These are phyloP conservation scores for Lithophane leautieri DNA, from an alignment of 2,888 invertebrate species.

Conservation along the genomic window DNA sequence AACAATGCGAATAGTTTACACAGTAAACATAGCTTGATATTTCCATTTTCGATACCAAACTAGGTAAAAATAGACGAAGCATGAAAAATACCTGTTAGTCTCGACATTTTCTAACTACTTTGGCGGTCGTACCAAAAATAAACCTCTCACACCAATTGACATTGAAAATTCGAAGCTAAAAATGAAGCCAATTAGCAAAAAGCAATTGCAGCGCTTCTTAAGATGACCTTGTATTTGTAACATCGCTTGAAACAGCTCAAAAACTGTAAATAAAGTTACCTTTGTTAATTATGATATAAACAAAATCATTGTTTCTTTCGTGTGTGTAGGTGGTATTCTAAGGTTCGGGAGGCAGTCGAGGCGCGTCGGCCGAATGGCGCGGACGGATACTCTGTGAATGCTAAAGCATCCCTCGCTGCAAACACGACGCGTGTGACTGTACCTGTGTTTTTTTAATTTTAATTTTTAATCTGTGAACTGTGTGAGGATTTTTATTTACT, in stretches of 20 bases:
- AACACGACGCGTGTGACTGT: constrained; percentile 82
- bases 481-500: constrained; percentile 80
- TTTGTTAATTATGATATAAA: constrained; percentile 68
- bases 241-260: constrained; percentile 35
- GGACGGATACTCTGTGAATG: constrained; percentile 70
- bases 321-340: constrained; percentile 43
- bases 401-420: constrained; percentile 50
- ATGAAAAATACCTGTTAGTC: not conserved
- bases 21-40: constrained; percentile 4
- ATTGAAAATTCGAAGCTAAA: constrained; percentile 48
- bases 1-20: not conserved
- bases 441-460: constrained; percentile 78
- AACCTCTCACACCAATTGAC: constrained; percentile 38
- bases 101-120: constrained; percentile 6
- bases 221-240: constrained; percentile 53
- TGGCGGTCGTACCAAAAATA: constrained; percentile 21
- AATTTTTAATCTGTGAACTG: constrained; percentile 77
- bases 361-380: constrained; percentile 81
- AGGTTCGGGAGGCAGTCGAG: constrained; percentile 72
- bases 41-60: not conserved
- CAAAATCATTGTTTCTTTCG: constrained; percentile 66
- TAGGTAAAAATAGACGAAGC: not conserved
- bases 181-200: constrained; percentile 54
- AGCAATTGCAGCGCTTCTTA: constrained; percentile 20
- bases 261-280: constrained; percentile 54